These are phyloP conservation scores for Pipa parva DNA, from an alignment of 2,113 vertebrate genomes.

Conservation along the genomic window DNA sequence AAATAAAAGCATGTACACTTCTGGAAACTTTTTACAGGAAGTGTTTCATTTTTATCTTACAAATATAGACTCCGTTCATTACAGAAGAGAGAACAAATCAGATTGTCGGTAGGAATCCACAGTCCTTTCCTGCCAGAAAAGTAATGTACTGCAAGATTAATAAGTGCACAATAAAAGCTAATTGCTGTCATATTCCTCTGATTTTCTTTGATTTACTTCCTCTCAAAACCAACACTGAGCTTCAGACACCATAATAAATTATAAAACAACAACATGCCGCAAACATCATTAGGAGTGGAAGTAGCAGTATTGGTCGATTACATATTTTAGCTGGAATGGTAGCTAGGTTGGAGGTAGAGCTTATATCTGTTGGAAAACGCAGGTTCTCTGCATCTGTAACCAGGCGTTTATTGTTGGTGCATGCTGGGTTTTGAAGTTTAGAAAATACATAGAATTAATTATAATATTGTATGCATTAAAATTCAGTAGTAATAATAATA, in stretches of 20 bases:
- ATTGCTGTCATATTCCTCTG: slow-evolving; percentile 40
- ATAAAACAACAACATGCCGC: slow-evolving; percentile 7
- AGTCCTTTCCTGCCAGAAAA: slow-evolving; percentile 33
- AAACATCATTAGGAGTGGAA: slow-evolving; percentile 16
- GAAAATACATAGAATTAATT: too few species aligned
- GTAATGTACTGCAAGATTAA: slow-evolving; percentile 38
- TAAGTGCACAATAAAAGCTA: slow-evolving; percentile 41
- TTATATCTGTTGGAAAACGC: too few species aligned
- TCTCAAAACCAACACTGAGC: slow-evolving; percentile 33
- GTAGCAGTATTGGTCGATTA: slow-evolving; percentile 18
- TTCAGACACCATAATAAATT: slow-evolving; percentile 34
- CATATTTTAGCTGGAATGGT: too few species aligned
- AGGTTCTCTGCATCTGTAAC: too few species aligned
- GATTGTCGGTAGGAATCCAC: slow-evolving; percentile 32
- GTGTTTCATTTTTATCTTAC: slow-evolving; percentile 40
- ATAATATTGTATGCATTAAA: too few species aligned
- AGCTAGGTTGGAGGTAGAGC: too few species aligned
- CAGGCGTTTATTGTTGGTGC: too few species aligned
- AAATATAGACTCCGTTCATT: slow-evolving; percentile 41
- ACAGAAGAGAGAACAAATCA: slow-evolving; percentile 24
- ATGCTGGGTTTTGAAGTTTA: too few species aligned
- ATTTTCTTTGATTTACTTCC: slow-evolving; percentile 33
- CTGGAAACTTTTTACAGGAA: slow-evolving; percentile 30
- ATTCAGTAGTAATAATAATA: too few species aligned
- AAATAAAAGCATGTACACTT: slow-evolving; percentile 17